Percentiles rank a stretch among this genome's conserved stretches.
Evolutionary conservation across 1,140 invertebrate genomes (phyloP).

Genomic region (Limonius californicus): DNA sequence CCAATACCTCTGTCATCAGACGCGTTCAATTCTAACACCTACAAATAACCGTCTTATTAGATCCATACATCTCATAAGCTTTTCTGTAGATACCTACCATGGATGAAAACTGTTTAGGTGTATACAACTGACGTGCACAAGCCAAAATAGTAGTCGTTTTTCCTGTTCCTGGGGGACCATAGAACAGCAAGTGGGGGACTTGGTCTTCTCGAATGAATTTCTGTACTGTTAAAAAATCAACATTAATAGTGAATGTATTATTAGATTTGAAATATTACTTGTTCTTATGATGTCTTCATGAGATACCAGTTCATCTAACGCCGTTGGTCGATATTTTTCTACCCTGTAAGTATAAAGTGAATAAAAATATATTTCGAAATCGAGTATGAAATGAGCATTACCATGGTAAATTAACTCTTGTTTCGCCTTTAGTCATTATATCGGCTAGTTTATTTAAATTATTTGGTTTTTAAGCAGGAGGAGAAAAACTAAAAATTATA

Average conservation of each 20-base stretch:
- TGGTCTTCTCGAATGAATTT: conserved; percentile 91
- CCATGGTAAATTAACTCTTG: conserved; percentile 16
- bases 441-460: no score
- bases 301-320: conserved; percentile 89
- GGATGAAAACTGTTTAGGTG: conserved; percentile 51
- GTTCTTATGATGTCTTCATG: conserved; percentile 96
- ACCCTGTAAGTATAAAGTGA: conserved; percentile 82
- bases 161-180: conserved; percentile 98
- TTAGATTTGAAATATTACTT: no score
- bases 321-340: conserved; percentile 94
- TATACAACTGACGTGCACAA: conserved; percentile 90
- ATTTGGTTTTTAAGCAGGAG: no score
- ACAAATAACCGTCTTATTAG: conserved; percentile 52
- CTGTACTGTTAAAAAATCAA: no score
- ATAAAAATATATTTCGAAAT: no score
- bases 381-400: no score
- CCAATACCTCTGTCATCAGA: conserved; percentile 98
- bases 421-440: conserved; percentile 16
- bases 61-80: no score
- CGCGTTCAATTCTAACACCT: conserved; percentile 93
- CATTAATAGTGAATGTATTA: no score
- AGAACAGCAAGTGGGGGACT: conserved; percentile 94
- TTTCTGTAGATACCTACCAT: conserved; percentile 45
- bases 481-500: no score
- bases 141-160: conserved; percentile 98